phyloP scores from a whole-genome alignment of 2,797 vertebrate species.

The Sitta carolinensis region DNA sequence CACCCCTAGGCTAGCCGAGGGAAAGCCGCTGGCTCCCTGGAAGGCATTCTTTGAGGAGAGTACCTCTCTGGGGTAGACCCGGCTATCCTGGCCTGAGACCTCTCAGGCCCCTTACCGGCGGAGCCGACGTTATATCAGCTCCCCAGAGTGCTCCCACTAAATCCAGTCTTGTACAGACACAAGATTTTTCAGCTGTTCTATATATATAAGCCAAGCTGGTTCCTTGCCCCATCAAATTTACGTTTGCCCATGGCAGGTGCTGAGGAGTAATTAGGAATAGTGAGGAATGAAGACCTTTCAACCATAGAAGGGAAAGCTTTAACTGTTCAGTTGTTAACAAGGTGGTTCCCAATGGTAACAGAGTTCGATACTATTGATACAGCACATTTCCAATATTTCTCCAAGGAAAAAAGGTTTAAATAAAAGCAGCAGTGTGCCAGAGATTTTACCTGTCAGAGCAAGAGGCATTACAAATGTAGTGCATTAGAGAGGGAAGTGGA shows the following conservation, averaged over 20 bases:
- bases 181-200: neutral
- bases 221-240: neutral
- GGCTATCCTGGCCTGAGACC: no score
- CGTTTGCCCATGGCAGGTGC: neutral
- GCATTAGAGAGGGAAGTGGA: neutral
- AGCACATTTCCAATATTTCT: neutral
- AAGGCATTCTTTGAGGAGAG: no score
- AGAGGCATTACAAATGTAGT: neutral
- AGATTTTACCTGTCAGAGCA: neutral
- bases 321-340: neutral
- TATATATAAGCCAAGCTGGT: neutral
- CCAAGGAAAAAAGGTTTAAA: neutral
- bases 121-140: no score
- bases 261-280: neutral
- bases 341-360: neutral
- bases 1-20: no score
- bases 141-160: neutral
- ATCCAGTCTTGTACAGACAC: neutral
- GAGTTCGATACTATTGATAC: neutral
- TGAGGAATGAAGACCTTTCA: neutral
- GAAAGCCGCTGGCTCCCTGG: no score
- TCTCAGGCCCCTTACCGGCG: no score
- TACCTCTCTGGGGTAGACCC: no score
- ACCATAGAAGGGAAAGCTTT: neutral
- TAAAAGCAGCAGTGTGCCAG: neutral